Evolutionary conservation across 1,140 invertebrate genomes (phyloP).

Genomic region (Camponotus floridanus): DNA sequence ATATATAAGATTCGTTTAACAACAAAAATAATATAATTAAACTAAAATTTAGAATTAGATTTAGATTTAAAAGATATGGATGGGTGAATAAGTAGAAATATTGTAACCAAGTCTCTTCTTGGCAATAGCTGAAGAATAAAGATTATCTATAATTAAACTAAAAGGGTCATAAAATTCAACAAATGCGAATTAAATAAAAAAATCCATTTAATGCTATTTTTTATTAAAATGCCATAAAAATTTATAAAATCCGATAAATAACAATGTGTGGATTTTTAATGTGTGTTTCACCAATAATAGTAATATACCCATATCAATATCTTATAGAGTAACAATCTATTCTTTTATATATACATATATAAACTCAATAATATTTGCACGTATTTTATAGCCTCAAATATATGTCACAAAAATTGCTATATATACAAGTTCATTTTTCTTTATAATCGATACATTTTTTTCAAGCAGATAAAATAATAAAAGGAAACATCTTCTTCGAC

Average conservation of each 20-base stretch:
- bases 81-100: too few relatives aligned
- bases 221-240: slow-evolving; percentile 71
- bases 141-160: not conserved
- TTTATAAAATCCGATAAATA: slow-evolving; percentile 64
- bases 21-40: not conserved
- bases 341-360: not conserved
- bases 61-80: too few relatives aligned
- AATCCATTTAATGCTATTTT: slow-evolving; percentile 34
- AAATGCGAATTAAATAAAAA: not conserved
- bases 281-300: slow-evolving; percentile 61
- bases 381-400: slow-evolving; percentile 51
- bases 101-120: too few relatives aligned
- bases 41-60: too few relatives aligned
- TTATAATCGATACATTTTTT: not conserved
- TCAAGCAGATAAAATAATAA: not conserved
- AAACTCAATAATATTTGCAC: slow-evolving; percentile 16
- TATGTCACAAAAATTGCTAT: not conserved
- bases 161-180: not conserved
- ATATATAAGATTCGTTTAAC: not conserved
- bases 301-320: slow-evolving; percentile 35
- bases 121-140: too few relatives aligned
- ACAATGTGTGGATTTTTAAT: slow-evolving; percentile 30
- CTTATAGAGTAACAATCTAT: not conserved
- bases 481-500: not conserved
- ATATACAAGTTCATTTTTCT: slow-evolving; percentile 2